These are phyloP conservation scores for Sussaba pulchella DNA, from an alignment of 2,888 invertebrate species.

Conservation along the genomic window DNA sequence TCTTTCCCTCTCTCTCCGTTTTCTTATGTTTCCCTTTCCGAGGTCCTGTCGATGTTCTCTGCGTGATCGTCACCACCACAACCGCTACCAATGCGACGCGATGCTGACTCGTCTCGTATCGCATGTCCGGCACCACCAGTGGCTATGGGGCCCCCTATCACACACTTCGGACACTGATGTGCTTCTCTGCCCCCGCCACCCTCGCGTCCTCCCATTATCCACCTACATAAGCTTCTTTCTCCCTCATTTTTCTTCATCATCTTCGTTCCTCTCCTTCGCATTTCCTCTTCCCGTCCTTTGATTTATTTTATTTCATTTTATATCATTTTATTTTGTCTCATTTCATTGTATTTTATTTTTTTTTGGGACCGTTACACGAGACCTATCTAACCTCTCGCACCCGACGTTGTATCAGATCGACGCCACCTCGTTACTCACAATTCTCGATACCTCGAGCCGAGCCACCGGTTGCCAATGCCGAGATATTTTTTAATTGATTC, in stretches of 20 bases:
- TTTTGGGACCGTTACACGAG: conserved; percentile 37
- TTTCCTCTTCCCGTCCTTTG: conserved; percentile 31
- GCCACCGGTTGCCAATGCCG: conserved; percentile 29
- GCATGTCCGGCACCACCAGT: conserved; percentile 58
- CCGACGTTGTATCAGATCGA: conserved; percentile 70
- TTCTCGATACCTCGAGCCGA: conserved; percentile 9
- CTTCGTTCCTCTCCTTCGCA: conserved; percentile 31
- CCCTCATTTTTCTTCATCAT: conserved; percentile 49
- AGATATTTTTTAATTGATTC: conserved; percentile 68
- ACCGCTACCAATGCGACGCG: too few species aligned
- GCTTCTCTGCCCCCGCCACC: conserved; percentile 37
- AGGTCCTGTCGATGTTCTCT: conserved; percentile 50
- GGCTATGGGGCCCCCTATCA: conserved; percentile 62
- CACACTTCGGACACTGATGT: conserved; percentile 62
- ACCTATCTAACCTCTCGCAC: conserved; percentile 59
- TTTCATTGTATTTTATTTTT: conserved; percentile 33
- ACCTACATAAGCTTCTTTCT: too few species aligned
- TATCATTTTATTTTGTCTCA: conserved; percentile 12
- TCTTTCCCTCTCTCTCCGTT: conserved; percentile 25
- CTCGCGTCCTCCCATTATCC: conserved; percentile 26
- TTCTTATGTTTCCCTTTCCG: conserved; percentile 41
- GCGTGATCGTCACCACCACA: conserved; percentile 50
- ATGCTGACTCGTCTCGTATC: conserved; percentile 52
- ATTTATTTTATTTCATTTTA: conserved; percentile 27
- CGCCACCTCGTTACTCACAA: conserved; percentile 72